Percentiles rank a stretch among this genome's conserved stretches.
Conservation (phyloP, 2,888 invertebrate species). For the Zygogramma bicolorata region DNA sequence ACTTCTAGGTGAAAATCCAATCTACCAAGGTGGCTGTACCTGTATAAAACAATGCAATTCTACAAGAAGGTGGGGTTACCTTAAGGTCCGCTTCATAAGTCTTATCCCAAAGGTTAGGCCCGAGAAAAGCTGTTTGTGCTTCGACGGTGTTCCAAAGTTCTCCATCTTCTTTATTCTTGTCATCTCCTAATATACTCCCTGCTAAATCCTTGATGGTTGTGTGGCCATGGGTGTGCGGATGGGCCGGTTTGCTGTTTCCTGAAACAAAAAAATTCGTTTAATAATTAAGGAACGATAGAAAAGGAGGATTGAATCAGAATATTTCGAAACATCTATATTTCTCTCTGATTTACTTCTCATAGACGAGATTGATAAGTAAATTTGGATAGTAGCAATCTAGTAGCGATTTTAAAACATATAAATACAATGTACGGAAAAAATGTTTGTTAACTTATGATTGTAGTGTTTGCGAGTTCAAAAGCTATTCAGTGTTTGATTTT, state of each 20-base stretch:
- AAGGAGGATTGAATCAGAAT: background rate
- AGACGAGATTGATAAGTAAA: too few species aligned
- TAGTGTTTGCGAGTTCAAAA: too few species aligned
- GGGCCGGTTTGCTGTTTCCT: slow-evolving; percentile 67
- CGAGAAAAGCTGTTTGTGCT: slow-evolving; percentile 95
- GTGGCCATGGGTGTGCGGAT: slow-evolving; percentile 66
- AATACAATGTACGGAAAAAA: too few species aligned
- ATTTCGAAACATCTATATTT: too few species aligned
- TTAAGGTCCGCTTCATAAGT: slow-evolving; percentile 96
- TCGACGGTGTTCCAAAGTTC: slow-evolving; percentile 89
- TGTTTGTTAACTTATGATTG: too few species aligned
- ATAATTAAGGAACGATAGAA: background rate
- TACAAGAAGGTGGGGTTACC: slow-evolving; percentile 74
- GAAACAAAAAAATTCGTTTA: slow-evolving; percentile 46
- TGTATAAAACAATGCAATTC: too few species aligned
- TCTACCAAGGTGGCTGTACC: too few species aligned
- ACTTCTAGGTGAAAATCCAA: too few species aligned
- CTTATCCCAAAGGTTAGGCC: slow-evolving; percentile 96
- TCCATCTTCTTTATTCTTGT: slow-evolving; percentile 84
- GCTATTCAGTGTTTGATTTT: too few species aligned
- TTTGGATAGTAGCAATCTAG: too few species aligned
- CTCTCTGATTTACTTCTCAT: too few species aligned
- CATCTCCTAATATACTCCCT: slow-evolving; percentile 71
- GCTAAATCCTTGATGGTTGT: slow-evolving; percentile 66
- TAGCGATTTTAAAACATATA: too few species aligned